Base-by-base conservation (phyloP, 1,140 invertebrate genomes). In the Anadara kagoshimensis region DNA sequence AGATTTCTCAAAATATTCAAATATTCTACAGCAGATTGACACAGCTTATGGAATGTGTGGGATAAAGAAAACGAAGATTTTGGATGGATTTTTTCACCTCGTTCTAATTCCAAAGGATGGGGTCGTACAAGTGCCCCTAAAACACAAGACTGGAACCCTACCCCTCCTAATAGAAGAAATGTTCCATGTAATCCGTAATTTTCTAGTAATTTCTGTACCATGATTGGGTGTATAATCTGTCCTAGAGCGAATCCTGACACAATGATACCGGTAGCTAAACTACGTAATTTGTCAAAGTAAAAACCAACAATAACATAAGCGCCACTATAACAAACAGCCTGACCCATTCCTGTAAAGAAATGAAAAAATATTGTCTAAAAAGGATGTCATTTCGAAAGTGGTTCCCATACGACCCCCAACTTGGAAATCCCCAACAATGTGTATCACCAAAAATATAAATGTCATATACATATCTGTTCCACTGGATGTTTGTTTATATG, bases 181-280 rank as follows among this genome's bases (percentile, higher is more conserved):
- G 65, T 47, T 18, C 65, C 65, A 22, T 57, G 51, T 26, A 67
- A n/a, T 29, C 65, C 54, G 20, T 43, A 66, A 5, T 20, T 22
- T 1, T 4, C 24, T 4, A 66, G 18, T 8, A 49, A 14, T 18
- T 20, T 36, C 5, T 67, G 65, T 4, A 57, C 26, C 5, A 67
- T 24, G 16, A 41, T 26, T 1, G 65, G 65, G 11, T 57, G 44
- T 56, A 43, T 43, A 18, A 67, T 43, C 41, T 57, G 56, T 16
- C 26, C 65, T 22, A 45, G 20, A 0, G 53, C 65, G 7, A 53
- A 67, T 47, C 65, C 65, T 16, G 24, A 22, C 4, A 58, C 65
- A 10, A 67, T 54, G 18, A 67, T 11, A 26, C 54, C 65, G 5
- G 43, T 58, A 14, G 65, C 65, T 57, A 67, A 56, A 53, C 65